Percentiles rank a stretch among this genome's conserved stretches.
phyloP scores from a whole-genome alignment of 2,113 vertebrate genomes.

The Burhinus oedicnemus region DNA sequence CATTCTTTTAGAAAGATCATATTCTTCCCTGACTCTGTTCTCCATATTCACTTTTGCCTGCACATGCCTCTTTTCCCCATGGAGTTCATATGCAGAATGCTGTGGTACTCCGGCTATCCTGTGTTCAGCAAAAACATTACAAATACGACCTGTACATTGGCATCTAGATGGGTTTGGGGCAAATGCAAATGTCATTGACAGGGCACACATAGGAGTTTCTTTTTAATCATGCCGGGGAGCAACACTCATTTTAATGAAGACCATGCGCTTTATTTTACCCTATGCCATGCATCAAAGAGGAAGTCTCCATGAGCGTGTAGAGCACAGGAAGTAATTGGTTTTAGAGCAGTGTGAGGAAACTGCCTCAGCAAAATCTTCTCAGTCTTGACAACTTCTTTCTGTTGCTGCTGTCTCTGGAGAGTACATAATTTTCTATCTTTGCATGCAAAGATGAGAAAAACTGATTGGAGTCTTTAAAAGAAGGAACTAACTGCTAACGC shows the following conservation, averaged over 20 bases:
- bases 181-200: neutral
- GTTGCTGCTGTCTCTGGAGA: neutral
- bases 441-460: neutral
- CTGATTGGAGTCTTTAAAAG: neutral
- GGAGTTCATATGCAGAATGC: neutral
- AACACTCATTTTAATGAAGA: neutral
- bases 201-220: neutral
- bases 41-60: neutral
- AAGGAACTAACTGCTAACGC: neutral
- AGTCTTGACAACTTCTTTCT: neutral
- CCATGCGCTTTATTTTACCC: neutral
- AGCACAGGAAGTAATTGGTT: neutral
- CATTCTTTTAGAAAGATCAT: neutral
- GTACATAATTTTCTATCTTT: neutral
- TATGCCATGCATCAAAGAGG: neutral
- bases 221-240: neutral
- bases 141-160: neutral
- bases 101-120: neutral
- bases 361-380: conserved; percentile 34
- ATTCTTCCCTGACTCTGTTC: neutral
- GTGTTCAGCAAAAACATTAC: neutral
- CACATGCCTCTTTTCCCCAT: neutral
- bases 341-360: neutral
- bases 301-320: neutral
- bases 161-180: neutral